Percentiles rank a stretch among this genome's conserved stretches.
phyloP scores from a whole-genome alignment of 2,113 vertebrate species.

The Passer montanus region DNA sequence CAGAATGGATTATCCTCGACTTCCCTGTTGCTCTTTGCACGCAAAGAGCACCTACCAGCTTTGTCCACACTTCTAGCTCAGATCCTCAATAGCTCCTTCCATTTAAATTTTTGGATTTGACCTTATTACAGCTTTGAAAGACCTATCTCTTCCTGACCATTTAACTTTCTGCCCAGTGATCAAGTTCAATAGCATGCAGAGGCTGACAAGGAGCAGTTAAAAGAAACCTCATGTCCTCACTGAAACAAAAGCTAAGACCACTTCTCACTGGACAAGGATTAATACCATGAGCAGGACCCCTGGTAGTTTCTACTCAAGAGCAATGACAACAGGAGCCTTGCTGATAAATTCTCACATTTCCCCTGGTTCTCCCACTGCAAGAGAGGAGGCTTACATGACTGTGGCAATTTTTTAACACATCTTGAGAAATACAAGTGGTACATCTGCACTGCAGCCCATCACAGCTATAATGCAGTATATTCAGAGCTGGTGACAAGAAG shows the following conservation, averaged over 20 bases:
- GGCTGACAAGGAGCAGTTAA: background rate
- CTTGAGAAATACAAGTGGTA: background rate
- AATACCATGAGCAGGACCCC: background rate
- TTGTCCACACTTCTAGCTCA: background rate
- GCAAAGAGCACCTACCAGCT: background rate
- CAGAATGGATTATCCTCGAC: background rate
- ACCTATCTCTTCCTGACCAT: background rate
- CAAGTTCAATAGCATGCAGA: background rate
- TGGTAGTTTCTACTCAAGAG: background rate
- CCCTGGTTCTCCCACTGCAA: background rate
- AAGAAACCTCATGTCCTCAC: background rate
- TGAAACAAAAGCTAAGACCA: background rate
- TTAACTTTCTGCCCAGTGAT: background rate
- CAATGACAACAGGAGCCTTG: background rate
- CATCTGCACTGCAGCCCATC: background rate
- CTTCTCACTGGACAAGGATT: background rate
- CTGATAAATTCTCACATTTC: background rate
- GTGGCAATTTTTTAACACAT: background rate
- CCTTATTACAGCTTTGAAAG: background rate
- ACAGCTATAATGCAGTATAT: background rate
- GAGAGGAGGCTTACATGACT: background rate
- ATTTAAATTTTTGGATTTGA: background rate
- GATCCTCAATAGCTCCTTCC: background rate
- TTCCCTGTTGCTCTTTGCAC: background rate
- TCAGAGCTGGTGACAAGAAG: background rate